These are phyloP conservation scores for Labeo calbasu DNA, from an alignment of 2,797 vertebrate species.

Conservation along the genomic window DNA sequence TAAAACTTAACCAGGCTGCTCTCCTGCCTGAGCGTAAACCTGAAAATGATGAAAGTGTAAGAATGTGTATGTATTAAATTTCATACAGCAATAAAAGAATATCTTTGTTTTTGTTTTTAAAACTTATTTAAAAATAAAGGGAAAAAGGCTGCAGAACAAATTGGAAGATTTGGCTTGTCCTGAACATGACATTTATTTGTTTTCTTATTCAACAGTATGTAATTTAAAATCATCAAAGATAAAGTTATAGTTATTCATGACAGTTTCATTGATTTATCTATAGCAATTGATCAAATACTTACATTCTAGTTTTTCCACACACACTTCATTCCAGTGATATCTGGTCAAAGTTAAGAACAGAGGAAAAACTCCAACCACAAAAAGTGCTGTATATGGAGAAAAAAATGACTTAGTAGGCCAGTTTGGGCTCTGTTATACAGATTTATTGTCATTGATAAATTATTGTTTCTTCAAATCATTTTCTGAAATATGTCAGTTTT, in stretches of 20 bases:
- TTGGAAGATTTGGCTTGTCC: neutral
- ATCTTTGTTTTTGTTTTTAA: no score
- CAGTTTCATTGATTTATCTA: neutral
- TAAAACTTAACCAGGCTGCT: neutral
- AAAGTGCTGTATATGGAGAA: neutral
- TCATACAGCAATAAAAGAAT: neutral
- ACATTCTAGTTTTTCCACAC: neutral
- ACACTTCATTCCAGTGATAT: neutral
- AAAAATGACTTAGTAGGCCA: neutral
- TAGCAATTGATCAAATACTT: neutral
- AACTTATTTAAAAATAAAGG: neutral
- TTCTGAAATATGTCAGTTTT: neutral
- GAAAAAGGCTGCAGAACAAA: no score
- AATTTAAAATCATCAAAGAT: neutral
- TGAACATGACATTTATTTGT: neutral
- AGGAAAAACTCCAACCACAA: slow-evolving; percentile 12
- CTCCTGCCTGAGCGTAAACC: neutral
- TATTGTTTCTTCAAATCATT: neutral
- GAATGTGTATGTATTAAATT: neutral
- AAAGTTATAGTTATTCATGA: neutral
- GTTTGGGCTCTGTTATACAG: neutral
- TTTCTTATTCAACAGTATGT: neutral
- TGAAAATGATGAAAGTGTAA: neutral
- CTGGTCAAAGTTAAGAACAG: slow-evolving; percentile 3
- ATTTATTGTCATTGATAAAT: no score